These are phyloP conservation scores for Zosterops japonicus DNA, from an alignment of 2,113 vertebrate genomes.

Conservation along the genomic window DNA sequence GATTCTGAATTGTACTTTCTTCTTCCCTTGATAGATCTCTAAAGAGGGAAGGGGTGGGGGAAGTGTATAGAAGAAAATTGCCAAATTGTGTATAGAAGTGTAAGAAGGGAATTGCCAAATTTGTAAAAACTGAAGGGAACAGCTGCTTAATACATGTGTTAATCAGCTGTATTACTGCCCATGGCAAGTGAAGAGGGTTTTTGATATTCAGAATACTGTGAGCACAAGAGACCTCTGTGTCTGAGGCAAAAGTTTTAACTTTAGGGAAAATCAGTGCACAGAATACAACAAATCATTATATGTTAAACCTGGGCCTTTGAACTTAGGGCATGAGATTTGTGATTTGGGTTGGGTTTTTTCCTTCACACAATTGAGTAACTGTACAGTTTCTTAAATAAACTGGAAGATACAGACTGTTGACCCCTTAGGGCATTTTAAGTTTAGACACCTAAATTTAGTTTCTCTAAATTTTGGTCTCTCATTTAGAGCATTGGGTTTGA, in stretches of 20 bases:
- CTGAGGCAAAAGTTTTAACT: background rate
- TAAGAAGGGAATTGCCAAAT: background rate
- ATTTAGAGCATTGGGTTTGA: background rate
- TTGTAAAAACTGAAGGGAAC: background rate
- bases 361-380: background rate
- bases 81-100: background rate
- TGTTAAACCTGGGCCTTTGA: background rate
- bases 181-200: background rate
- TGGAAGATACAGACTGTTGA: background rate
- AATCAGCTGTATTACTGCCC: background rate
- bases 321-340: background rate
- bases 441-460: slow-evolving; percentile 40
- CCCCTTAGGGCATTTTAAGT: slow-evolving; percentile 25
- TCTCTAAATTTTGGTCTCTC: background rate
- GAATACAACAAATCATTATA: background rate
- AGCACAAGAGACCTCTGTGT: background rate
- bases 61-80: background rate
- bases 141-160: background rate
- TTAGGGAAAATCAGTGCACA: background rate
- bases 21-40: background rate
- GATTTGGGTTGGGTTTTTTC: background rate
- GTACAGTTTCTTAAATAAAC: background rate
- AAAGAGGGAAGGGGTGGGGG: background rate
- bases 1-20: background rate
- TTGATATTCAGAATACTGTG: background rate